Evolutionary conservation across 1,140 invertebrate genomes (phyloP), one percentile per base, ranked within the genome.

Genomic region (Procambarus virginalis): DNA sequence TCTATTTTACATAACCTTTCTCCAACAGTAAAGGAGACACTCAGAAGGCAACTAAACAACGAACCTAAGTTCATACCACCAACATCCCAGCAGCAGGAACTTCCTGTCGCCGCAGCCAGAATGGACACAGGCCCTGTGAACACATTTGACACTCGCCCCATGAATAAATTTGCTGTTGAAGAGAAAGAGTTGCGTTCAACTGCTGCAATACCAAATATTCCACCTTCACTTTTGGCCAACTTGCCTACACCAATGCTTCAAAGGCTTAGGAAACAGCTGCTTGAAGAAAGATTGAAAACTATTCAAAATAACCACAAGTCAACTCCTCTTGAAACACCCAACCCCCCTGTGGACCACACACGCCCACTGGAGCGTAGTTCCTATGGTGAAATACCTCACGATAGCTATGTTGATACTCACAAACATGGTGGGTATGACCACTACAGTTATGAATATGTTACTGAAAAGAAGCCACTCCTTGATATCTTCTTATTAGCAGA

Each of bases 401-500:
- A 12, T 0, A 46, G 78, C 46, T 8, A 46, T 2, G 22, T 10
- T 55, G 17, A 70, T 6, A 20, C 55, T 10, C 5, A 58, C 5
- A 68, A 22, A 5, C 77, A 85, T 58, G 84, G 76, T 3, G 49
- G 79, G 14, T 45, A 81, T 48, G 58, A 17, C 10, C 17, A 64
- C 4, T 64, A 51, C 85, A 34, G 49, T 55, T 20, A 64, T 64
- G 60, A 4, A 1, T 8, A 58, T 9, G 60, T 17, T 5, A 64
- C 45, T 8, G 17, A 48, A 17, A 68, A 34, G 14, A 2, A 49
- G 51, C 78, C 78, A 6, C 68, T 80, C 20, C 49, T 88, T 49
- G 86, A 88, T 46, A 81, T 88, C 34, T 88, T 75, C 68, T 78
- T 88, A 10, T 60, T 88, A 22, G 86, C 86, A 10, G 86, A 88